Evolutionary conservation across 2,888 invertebrate genomes (phyloP), one percentile per base, ranked within the genome.

Genomic region (Plebejus argus): DNA sequence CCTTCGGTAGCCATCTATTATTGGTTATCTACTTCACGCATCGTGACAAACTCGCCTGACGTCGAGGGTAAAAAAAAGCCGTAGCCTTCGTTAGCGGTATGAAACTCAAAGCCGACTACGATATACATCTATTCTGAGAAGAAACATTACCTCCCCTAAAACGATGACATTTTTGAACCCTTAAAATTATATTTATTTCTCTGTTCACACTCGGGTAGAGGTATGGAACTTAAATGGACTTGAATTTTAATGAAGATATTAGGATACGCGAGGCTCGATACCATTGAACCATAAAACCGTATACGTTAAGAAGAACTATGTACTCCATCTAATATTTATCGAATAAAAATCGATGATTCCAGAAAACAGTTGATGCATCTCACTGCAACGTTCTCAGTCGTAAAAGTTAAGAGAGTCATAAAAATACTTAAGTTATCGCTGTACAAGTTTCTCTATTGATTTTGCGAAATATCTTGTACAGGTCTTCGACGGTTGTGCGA

Each of bases 21-120:
- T 85, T 84, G 81, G 82, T 86, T 87, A 89, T 91, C 89, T 88
- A 87, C 77, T 86, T 88, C 87, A 85, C 86, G 84, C 86, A 87
- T 89, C 90, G 79, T 83, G 85, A 85, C 85, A 86, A 87, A 86
- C 89, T 88, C 83, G 83, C 83, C 84, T 84, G 84, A 84, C 83
- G 83, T 83, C 81, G 83, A 83, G 83, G 85, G 70, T 84, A 82
- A 84, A 89, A 89, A 89, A 91, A 90, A 87, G 83, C 87, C 88
- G 90, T 90, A 91, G 91, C 91, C 85, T 92, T 92, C 90, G 93
- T 93, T 91, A 92, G 92, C 90, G 91, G 90, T 89, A 87, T 87
- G 85, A 90, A 91, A 91, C 89, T 87, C 87, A 89, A 89, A 88
- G 87, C 86, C 86, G 83, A 84, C 85, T 93, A 93, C 92, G 90